Conservation (phyloP, 2,113 vertebrate species). For the Pongo abelii region DNA sequence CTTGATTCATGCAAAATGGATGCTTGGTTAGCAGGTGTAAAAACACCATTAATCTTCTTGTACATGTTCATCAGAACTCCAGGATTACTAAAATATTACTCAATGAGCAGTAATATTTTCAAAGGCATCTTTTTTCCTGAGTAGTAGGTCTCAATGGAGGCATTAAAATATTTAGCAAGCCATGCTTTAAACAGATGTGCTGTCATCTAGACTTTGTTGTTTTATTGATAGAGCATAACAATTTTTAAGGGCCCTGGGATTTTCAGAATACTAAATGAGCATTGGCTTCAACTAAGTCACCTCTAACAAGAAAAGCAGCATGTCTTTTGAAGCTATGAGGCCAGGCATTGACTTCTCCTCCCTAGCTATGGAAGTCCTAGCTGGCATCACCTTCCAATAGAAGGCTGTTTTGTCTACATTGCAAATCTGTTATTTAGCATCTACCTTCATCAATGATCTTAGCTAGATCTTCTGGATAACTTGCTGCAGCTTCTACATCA, state of each 20-base stretch:
- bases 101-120: neutral
- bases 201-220: neutral
- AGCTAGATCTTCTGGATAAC: neutral
- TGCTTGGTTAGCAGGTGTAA: neutral
- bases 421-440: neutral
- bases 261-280: neutral
- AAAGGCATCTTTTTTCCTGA: neutral
- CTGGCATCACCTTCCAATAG: neutral
- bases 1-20: neutral
- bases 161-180: neutral
- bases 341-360: neutral
- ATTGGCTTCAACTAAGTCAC: neutral
- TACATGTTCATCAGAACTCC: neutral
- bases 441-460: neutral
- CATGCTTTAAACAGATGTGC: neutral
- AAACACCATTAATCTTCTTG: neutral
- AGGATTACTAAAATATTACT: neutral
- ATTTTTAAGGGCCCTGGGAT: neutral
- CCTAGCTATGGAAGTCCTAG: neutral
- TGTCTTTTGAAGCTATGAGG: neutral
- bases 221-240: neutral
- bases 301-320: neutral
- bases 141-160: neutral
- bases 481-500: neutral
- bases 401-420: neutral